Evolutionary conservation across 2,888 invertebrate species (phyloP).

Genomic region (Habrosyne pyritoides): DNA sequence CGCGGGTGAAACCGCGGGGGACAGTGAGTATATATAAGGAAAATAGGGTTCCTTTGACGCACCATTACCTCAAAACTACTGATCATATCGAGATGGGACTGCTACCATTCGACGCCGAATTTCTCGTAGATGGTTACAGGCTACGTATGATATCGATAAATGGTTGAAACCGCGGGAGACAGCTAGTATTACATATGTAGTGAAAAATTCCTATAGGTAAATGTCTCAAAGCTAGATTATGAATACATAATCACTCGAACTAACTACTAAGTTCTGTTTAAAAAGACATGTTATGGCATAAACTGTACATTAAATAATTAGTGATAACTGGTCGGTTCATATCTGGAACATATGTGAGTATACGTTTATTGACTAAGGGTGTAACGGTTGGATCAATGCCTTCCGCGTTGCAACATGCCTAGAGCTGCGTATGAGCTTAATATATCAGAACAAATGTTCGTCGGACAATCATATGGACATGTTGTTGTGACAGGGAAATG

Average conservation of each 20-base stretch:
- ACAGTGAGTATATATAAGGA: no score
- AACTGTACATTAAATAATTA: conserved; percentile 31
- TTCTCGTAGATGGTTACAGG: neutral
- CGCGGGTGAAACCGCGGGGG: no score
- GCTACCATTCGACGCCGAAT: no score
- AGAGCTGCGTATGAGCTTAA: neutral
- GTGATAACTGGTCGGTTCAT: conserved; percentile 15
- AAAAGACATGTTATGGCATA: conserved; percentile 20
- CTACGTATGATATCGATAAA: no score
- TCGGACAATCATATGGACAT: neutral
- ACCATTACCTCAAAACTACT: no score
- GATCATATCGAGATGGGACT: no score
- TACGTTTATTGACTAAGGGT: conserved; percentile 19
- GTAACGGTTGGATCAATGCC: neutral
- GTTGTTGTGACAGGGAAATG: neutral
- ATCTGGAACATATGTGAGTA: conserved; percentile 26
- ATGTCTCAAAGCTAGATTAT: neutral
- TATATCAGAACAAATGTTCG: neutral
- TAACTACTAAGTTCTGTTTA: conserved; percentile 1
- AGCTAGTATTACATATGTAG: no score
- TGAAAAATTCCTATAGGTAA: neutral
- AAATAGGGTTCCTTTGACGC: no score
- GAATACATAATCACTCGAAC: neutral
- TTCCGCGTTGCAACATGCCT: conserved; percentile 7
- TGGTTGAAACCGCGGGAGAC: no score